Evolutionary conservation across 2,797 vertebrate genomes (phyloP), one percentile per base, ranked within the genome.

Genomic region (Varecia variegata): DNA sequence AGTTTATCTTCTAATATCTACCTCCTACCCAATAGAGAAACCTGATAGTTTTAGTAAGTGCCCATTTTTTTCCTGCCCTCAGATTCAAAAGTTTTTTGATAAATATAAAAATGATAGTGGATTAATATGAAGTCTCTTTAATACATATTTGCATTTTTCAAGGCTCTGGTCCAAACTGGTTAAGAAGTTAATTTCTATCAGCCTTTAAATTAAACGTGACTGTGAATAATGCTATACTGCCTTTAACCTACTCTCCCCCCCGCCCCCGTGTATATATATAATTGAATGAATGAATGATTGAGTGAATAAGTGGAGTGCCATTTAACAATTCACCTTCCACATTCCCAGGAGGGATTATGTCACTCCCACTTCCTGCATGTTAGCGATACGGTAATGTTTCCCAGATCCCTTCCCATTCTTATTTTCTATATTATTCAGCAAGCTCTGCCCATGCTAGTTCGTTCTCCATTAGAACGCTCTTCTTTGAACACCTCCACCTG

Each of bases 101-200:
- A 67, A 70, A 79, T 50, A 30, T 76, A 60, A 68, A 54, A 60
- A 89, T 74, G 90, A 67, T 47, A 60, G 32, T 58, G 38, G 60
- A 54, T 77, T 92, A 80, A 45, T n/a, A 15, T 52, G 43, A 15
- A 81, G 40, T 62, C 67, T 96, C 40, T 90, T 88, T 76, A 71
- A 52, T n/a, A 77, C 54, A 5, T 47, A 88, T 93, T 67, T 96
- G 62, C 40, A 58, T 95, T 89, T 92, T 73, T 20, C 43, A 88
- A 45, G 38, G 43, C 25, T 54, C 83, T 94, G n/a, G 50, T 74
- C 73, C 54, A 73, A 93, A 79, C 80, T 73, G 18, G 67, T 74
- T 67, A 87, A 45, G 40, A 67, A 95, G 35, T 92, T 88, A 90
- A 65, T 90, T 92, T 70, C 54, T 43, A 56, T 58, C 54, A 90